These are phyloP conservation scores for Musca vetustissima DNA, from an alignment of 1,140 invertebrate genomes.

Conservation along the genomic window DNA sequence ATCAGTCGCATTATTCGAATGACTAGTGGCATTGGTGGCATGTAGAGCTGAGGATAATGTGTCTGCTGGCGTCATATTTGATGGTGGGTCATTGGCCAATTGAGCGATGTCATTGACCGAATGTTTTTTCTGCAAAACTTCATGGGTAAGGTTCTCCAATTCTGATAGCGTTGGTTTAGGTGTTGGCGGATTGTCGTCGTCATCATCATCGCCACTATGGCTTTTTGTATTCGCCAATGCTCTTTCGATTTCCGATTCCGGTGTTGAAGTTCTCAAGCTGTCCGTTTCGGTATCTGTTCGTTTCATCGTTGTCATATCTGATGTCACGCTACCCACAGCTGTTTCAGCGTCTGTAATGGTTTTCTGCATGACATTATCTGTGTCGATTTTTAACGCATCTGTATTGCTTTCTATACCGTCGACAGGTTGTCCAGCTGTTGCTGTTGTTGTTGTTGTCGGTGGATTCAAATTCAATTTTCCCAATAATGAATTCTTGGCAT, in stretches of 20 bases:
- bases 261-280: conserved; percentile 50
- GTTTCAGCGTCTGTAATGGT: not conserved
- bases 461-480: conserved; percentile 40
- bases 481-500: conserved; percentile 45
- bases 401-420: not conserved
- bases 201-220: conserved; percentile 27
- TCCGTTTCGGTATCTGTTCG: conserved; percentile 37
- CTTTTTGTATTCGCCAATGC: conserved; percentile 38
- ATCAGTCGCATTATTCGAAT: not conserved
- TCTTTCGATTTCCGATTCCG: conserved; percentile 52
- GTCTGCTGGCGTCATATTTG: too few species aligned
- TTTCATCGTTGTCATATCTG: conserved; percentile 20
- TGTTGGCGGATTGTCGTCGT: conserved; percentile 46
- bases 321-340: not conserved
- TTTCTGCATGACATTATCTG: not conserved
- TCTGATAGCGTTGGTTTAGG: conserved; percentile 50
- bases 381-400: not conserved
- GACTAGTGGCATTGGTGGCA: not conserved
- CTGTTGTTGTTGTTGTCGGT: not conserved
- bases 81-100: not conserved
- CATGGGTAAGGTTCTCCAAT: conserved; percentile 38
- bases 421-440: not conserved
- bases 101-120: conserved; percentile 13
- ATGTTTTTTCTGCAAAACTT: conserved; percentile 21
- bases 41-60: not conserved